A percentile compares a stretch with the other conserved stretches of the same genome.
These are phyloP conservation scores for Liasis olivaceus DNA, from an alignment of 2,797 vertebrate species.

Conservation along the genomic window DNA sequence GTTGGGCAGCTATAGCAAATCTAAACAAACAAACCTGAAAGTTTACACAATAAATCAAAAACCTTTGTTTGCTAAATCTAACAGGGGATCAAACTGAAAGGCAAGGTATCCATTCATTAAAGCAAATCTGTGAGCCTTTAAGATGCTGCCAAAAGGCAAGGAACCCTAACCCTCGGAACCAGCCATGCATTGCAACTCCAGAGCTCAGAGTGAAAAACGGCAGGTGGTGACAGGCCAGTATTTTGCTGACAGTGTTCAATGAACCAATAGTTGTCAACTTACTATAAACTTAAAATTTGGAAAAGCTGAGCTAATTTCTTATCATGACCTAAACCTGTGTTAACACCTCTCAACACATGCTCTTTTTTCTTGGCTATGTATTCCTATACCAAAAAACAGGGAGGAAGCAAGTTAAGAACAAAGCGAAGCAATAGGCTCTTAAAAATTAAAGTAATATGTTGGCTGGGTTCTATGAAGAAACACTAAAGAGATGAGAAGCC, in stretches of 20 bases:
- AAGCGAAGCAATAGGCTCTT: not conserved
- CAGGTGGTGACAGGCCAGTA: not conserved
- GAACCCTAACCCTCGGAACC: not conserved
- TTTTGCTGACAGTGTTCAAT: not conserved
- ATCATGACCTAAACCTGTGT: not conserved
- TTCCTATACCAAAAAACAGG: not conserved
- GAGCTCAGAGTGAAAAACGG: not conserved
- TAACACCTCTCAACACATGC: not conserved
- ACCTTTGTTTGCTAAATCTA: not conserved
- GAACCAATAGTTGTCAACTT: not conserved
- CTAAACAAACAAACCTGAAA: not conserved
- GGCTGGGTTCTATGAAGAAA: not conserved
- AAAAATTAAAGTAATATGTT: not conserved
- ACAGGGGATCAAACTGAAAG: not conserved
- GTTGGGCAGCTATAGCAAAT: not conserved
- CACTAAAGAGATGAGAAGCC: not conserved
- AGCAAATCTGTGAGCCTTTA: not conserved
- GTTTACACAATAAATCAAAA: not conserved
- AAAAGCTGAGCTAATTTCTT: not conserved
- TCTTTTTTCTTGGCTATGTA: not conserved
- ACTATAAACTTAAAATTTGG: not conserved
- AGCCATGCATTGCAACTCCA: not conserved
- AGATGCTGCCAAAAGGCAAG: not conserved
- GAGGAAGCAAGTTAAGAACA: not conserved
- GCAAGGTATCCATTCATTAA: not conserved